Evolutionary conservation across 30 jellyfish, hydroid and myxozoan species (phyloP), one percentile per base, ranked within the genome.

Genomic region (Hydractinia echinata): DNA sequence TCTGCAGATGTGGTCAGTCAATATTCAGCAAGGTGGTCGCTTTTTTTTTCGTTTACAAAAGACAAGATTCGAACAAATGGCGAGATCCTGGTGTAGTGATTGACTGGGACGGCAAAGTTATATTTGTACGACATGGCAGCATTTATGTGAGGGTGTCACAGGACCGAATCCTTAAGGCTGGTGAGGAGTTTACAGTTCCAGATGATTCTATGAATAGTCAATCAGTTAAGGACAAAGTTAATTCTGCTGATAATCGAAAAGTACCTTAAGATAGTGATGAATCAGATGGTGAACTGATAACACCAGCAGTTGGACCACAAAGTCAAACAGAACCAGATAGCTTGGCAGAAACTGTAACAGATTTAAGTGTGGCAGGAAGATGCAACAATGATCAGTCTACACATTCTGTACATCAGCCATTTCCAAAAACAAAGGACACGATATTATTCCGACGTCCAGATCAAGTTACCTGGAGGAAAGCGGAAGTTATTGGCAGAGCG

Each of bases 1-100:
- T 13, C 60, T 85, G 61, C 68, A 61, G 21, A 85, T 61, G 55
- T 71, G 51, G 19, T 52, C 71, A 44, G 54, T 55, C 53, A 61
- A 79, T 13, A 68, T 39, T 66, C 77, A 72, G 48, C 88, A 56
- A 20, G 94, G 94, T 61, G 84, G 77, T n/a, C n/a, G n/a, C n/a
- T 56, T 4, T 19, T 86, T 86, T n/a, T n/a, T n/a, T n/a, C n/a
- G n/a, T n/a, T 9, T 86, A 78, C 77, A 76, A 86, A 74, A 86
- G 79, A 64, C 76, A 79, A 55, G 62, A 79, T 49, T 44, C 69
- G n/a, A 53, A 48, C 6, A 21, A 66, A 56, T 85, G 94, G 94
- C 81, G 68, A 39, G 94, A 87, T 51, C 87, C 87, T 62, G 84
- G 82, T 13, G 58, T 54, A 13, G 82, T 76, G 39, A 77, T 76